Evolutionary conservation across 2,113 vertebrate genomes (phyloP).

Genomic region (Ranitomeya imitator): DNA sequence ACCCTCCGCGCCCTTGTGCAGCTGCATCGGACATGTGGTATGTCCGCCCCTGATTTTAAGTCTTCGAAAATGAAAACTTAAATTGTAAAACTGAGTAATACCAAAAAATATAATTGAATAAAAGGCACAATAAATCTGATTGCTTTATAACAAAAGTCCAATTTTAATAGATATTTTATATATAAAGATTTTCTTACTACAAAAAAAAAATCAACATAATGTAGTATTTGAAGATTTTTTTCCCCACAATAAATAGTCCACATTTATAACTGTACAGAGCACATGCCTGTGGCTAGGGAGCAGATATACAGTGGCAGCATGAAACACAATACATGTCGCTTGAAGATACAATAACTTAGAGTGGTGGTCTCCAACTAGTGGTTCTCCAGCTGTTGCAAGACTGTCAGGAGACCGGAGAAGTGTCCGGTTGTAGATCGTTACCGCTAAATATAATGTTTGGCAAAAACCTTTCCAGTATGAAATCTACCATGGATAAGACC

Average conservation of each 20-base stretch:
- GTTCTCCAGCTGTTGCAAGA: background rate
- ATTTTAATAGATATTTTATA: conserved; percentile 51
- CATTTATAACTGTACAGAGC: conserved; percentile 64
- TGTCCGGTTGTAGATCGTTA: background rate
- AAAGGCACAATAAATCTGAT: background rate
- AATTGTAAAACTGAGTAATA: background rate
- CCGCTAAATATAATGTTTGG: conserved; percentile 61
- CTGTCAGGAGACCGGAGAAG: background rate
- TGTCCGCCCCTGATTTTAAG: no score
- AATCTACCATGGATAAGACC: background rate
- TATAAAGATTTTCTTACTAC: conserved; percentile 49
- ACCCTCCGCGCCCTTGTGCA: no score
- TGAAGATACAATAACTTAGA: conserved; percentile 67
- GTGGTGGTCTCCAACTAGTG: background rate
- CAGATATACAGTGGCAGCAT: conserved; percentile 58
- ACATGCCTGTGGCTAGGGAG: conserved; percentile 58
- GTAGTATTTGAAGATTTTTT: conserved; percentile 44
- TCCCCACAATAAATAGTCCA: conserved; percentile 71
- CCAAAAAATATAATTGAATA: background rate
- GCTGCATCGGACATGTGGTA: no score
- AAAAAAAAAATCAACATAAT: conserved; percentile 43
- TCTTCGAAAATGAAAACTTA: background rate
- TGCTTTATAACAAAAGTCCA: conserved; percentile 43
- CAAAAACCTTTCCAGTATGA: conserved; percentile 54
- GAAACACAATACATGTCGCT: conserved; percentile 56